These are phyloP conservation scores for Oscheius sp. DNA, from an alignment of 1,140 invertebrate species.

Conservation along the genomic window DNA sequence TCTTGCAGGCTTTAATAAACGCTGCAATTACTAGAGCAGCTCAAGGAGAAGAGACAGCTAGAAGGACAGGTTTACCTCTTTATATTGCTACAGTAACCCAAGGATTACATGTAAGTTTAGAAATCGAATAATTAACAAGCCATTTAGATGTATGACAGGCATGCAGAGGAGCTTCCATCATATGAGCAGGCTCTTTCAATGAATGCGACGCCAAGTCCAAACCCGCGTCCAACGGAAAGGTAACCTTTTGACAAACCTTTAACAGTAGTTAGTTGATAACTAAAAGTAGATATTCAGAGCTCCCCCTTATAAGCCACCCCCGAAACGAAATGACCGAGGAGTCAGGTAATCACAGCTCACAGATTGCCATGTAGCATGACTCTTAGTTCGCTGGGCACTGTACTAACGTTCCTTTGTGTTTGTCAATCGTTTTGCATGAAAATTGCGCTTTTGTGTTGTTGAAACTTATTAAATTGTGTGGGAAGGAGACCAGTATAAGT, in stretches of 20 bases:
- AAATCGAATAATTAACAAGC: not conserved
- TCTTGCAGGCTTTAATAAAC: slow-evolving; percentile 21
- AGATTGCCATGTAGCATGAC: too few species aligned
- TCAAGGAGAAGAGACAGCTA: slow-evolving; percentile 15
- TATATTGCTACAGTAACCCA: slow-evolving; percentile 25
- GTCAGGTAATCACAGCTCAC: slow-evolving; percentile 28
- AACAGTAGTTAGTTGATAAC: too few species aligned
- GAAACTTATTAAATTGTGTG: too few species aligned
- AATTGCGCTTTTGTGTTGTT: too few species aligned
- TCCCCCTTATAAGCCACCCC: slow-evolving; percentile 22
- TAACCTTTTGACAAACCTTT: not conserved
- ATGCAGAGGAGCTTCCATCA: slow-evolving; percentile 12
- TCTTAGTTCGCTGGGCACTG: too few species aligned
- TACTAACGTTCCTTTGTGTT: too few species aligned
- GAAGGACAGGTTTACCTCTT: slow-evolving; percentile 19
- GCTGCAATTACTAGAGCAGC: slow-evolving; percentile 29
- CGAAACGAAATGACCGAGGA: slow-evolving; percentile 13
- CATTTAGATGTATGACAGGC: slow-evolving; percentile 7
- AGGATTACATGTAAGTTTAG: slow-evolving; percentile 14
- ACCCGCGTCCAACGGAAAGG: slow-evolving; percentile 1
- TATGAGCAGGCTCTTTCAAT: slow-evolving; percentile 25
- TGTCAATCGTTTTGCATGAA: too few species aligned
- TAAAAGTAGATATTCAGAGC: slow-evolving; percentile 7
- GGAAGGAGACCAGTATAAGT: too few species aligned
- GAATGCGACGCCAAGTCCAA: slow-evolving; percentile 18